phyloP scores from a whole-genome alignment of 2,113 vertebrate species.

The Procavia capensis region DNA sequence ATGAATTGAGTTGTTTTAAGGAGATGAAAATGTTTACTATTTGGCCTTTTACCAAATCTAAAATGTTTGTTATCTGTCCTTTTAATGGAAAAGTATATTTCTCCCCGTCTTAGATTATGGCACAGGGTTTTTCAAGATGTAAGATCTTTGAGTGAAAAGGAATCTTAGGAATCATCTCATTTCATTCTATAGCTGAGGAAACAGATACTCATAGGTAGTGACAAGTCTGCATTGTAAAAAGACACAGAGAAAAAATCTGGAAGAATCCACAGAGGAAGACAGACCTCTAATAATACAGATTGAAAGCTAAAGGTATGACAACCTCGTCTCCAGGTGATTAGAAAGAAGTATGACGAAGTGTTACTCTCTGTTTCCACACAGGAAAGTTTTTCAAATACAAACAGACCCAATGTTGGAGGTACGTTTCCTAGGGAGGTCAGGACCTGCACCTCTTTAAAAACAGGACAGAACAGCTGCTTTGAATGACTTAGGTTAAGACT shows the following conservation, averaged over 20 bases:
- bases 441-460: slow-evolving; percentile 3
- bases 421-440: background rate
- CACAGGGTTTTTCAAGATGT: background rate
- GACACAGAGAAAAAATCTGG: background rate
- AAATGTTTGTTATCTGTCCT: background rate
- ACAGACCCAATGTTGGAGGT: background rate
- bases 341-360: background rate
- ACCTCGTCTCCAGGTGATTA: background rate
- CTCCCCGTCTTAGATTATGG: background rate
- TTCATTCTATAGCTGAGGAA: slow-evolving; percentile 22
- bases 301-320: slow-evolving; percentile 10
- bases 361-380: background rate
- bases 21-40: background rate
- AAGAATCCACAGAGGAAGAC: slow-evolving; percentile 30
- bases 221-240: slow-evolving; percentile 25
- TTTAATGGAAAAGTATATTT: background rate
- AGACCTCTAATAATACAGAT: background rate
- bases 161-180: slow-evolving; percentile 32
- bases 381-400: background rate
- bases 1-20: background rate
- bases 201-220: background rate
- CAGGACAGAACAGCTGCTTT: background rate
- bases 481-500: background rate
- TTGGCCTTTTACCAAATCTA: background rate
- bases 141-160: slow-evolving; percentile 23